Evolutionary conservation across 2,888 invertebrate genomes (phyloP), one percentile per base, ranked within the genome.

Genomic region (Dexiosoma caninum): DNA sequence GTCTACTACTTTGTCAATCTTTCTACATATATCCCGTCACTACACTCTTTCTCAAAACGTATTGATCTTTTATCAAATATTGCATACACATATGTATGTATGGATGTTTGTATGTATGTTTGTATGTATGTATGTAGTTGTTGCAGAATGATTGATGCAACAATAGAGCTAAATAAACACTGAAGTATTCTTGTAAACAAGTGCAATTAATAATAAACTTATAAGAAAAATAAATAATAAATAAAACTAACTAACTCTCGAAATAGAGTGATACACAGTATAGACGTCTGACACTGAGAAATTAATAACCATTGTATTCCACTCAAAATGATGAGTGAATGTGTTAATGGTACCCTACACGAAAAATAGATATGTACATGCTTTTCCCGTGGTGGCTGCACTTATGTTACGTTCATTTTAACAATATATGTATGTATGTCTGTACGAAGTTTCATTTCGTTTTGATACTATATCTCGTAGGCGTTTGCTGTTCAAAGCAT

Each of bases 131-230:
- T 32, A 9, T 57, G 49, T 0, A 16, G 0, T 46, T 66, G 10
- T 49, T 51, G 42, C 37, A 59, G 42, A 70, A 64, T 69, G 69
- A 70, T 55, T 60, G 71, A 60, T 71, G 71, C 55, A 74, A 74
- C 69, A 79, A 64, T 74, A 59, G 64, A 32, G 57, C 44, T 51
- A 74, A 69, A 69, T 69, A 79, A 79, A 79, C 32, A 64, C 21
- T 79, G 42, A 46, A 40, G 76, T 66, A 66, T 57, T 74, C 27
- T 49, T 66, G 57, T 57, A 66, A 74, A 59, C 27, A 74, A 66
- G 40, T 49, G 66, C 23, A 59, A 74, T 66, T 59, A 66, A 66
- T 74, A 74, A 66, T n/a, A 55, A 49, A 64, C 2, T 35, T 19
- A 8, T 21, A 44, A 44, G 14, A 14, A 35, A 35, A 44, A 5